Conservation (phyloP, 2,888 invertebrate genomes). For the Drosophila gaucha region DNA sequence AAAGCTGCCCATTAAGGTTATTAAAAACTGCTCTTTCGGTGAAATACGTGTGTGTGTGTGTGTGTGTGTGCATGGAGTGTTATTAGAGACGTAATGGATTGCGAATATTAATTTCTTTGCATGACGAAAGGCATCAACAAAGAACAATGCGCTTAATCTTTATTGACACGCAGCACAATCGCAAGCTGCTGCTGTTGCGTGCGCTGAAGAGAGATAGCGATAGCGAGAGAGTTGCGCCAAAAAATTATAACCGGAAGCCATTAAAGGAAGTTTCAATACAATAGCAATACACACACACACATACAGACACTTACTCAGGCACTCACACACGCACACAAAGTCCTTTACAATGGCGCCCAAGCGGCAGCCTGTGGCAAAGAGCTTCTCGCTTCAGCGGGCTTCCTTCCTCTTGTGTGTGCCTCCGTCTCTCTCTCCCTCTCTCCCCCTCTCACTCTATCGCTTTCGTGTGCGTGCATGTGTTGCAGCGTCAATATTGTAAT, state of each 20-base stretch:
- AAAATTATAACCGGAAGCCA: constrained; percentile 81
- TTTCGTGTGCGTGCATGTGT: constrained; percentile 40
- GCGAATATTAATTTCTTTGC: constrained; percentile 79
- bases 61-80: constrained; percentile 27
- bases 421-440: constrained; percentile 9
- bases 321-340: constrained; percentile 36
- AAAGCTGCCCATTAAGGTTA: constrained; percentile 71
- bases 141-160: constrained; percentile 77
- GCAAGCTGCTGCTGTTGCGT: constrained; percentile 1
- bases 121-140: constrained; percentile 71
- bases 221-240: constrained; percentile 56
- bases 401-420: constrained; percentile 32
- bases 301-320: constrained; percentile 27
- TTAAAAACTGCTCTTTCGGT: constrained; percentile 62
- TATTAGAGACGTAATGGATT: constrained; percentile 75
- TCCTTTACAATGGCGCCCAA: constrained; percentile 41
- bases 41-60: constrained; percentile 8
- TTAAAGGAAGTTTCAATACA: constrained; percentile 79
- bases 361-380: constrained; percentile 56
- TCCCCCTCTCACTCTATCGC: not conserved
- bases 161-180: constrained; percentile 68
- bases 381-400: constrained; percentile 53
- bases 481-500: constrained; percentile 75
- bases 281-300: constrained; percentile 41
- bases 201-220: constrained; percentile 16